Base-by-base conservation (phyloP, 37 sponge, comb jelly and placozoan genomes). In the Haliclona indistincta region DNA sequence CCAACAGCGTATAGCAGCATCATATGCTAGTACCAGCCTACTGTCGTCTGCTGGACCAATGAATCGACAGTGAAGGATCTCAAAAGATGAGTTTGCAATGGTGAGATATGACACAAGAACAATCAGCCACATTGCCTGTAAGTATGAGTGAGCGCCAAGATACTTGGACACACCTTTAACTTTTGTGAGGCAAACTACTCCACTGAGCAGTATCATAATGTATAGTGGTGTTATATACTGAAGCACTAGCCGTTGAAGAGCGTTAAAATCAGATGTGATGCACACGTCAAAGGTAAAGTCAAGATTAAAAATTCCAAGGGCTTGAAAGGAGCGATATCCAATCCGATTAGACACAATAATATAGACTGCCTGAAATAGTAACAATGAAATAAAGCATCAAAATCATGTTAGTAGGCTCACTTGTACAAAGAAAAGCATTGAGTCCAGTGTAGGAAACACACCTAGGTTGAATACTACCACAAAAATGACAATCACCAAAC, bases 251-350 rank as follows among this genome's bases (percentile, higher is more conserved):
- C 78, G 43, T 3, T 52, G 42, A 1, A 89, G 51, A 17, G 58
- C 85, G 23, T 64, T 67, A 19, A 89, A 71, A 45, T 45, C 34
- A 2, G 80, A 51, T 10, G 80, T 79, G 74, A 89, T 56, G 74
- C 89, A 89, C 32, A 70, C 60, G 65, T 75, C 68, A 68, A 89
- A 83, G 49, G 89, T 80, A 64, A 84, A 89, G 70, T 89, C 80
- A 17, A 86, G 65, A 56, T 82, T 71, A 71, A 82, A 77, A 70
- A 84, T 58, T 29, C 79, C 43, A 19, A 78, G 70, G 39, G 58
- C 52, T 2, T 58, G 8, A 36, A 81, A 75, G 34, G 11, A 20
- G 35, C 61, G 52, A 44, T 83, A 89, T 29, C 61, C 79, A 11
- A 79, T 67, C 3, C 85, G 79, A 15, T 70, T 58, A n/a, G 54